Evolutionary conservation across 2,113 vertebrate species (phyloP), one percentile per base, ranked within the genome.

Genomic region (Chaetorhynchus papuensis): DNA sequence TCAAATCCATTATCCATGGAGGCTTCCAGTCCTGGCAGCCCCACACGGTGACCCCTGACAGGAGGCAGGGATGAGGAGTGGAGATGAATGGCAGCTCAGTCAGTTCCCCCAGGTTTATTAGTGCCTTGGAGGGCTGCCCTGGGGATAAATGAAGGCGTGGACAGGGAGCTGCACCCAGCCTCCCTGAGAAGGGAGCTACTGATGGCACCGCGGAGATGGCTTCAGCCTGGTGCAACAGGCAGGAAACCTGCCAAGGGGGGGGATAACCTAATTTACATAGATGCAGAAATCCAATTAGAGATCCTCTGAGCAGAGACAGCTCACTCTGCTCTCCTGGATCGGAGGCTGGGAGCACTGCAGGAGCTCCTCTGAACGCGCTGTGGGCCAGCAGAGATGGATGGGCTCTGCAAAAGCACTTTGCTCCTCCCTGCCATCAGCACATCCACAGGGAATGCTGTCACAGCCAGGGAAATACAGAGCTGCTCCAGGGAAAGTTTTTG

Each of bases 251-350:
- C 95, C 93, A 84, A 94, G 87, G 56, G 91, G 80, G 75, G 75
- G 70, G 72, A 68, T 92, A 96, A 96, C 89, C 72, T 90, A 87
- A 97, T 96, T 97, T 89, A 93, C 95, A 94, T 54, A 94, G 94
- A 95, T 70, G 69, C 83, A 96, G 93, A 93, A 97, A 97, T 91
- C 60, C 83, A 97, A 94, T 95, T 96, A 97, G 91, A 60, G 71
- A 70, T 71, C 39, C 83, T 95, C 69, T 89, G 91, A 97, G 96
- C 91, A 93, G 77, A 96, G 81, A 87, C 94, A 95, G 93, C 83
- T 93, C 91, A 7, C 68, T 69, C 80, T 56, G 39, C 6, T 87
- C 93, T 87, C 93, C 60, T 64, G 61, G 81, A 57, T 91, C 76
- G 63, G 89, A 90, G 83, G 95, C 92, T 78, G 61, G 44, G 66